Base-by-base conservation (phyloP, 2,797 vertebrate genomes). In the Paguma larvata region DNA sequence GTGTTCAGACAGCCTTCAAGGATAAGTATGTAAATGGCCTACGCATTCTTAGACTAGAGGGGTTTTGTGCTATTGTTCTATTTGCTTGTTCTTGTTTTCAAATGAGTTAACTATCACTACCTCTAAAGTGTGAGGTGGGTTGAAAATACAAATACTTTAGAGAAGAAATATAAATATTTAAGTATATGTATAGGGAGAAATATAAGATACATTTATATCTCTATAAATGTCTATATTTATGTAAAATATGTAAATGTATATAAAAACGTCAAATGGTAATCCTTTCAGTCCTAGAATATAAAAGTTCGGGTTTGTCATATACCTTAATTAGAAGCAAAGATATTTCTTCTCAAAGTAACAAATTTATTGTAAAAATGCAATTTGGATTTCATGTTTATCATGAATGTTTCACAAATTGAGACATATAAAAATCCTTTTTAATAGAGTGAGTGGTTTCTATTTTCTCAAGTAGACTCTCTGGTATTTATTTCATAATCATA, bases 271-370 rank as follows among this genome's bases (percentile, higher is more conserved):
- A 41, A 70, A 34, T 5, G 62, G 10, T 48, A 38, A 85, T 48
- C 27, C 25, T 41, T 85, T 91, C 15, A 63, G 73, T 85, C 41
- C 27, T 65, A 41, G 10, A 62, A 53, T 44, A 41, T 63, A n/a
- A 51, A 75, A 63, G 16, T 86, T 95, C 38, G 51, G 56, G 15
- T 30, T 92, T 90, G 38, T 13, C n/a, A 30, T 4, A 65, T 19
- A 75, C 2, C 27, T 41, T 63, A 89, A 56, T 91, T 85, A 70
- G 34, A 46, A 15, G 44, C 12, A 87, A 78, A 95, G 51, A 77
- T 67, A 67, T 85, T 82, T 93, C 73, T 77, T 53, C 44, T 89
- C 89, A 78, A 93, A 80, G 5, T 56, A 68, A 91, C 32, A 72
- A 16, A 70, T 85, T 70, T 59, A 70, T 83, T 94, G n/a, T 77